A percentile compares a stretch with the other conserved stretches of the same genome.
These are phyloP conservation scores for Aurelia aurita DNA, from an alignment of 30 jellyfish, hydroid and myxozoan species.

Conservation along the genomic window DNA sequence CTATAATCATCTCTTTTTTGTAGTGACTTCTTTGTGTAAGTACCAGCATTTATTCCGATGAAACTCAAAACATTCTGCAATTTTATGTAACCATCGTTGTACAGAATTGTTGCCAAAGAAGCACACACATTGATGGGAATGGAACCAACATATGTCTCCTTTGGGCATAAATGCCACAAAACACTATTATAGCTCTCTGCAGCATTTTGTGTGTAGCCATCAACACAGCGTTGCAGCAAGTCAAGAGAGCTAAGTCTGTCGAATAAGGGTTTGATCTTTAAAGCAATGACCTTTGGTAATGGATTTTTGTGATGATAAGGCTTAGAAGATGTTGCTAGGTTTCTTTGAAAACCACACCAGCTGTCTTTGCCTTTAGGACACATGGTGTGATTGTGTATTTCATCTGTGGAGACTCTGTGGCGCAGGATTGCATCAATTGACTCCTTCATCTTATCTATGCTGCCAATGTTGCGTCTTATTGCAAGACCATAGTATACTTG, in stretches of 20 bases:
- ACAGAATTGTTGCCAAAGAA: not conserved
- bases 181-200: conserved; percentile 8
- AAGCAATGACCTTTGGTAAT: conserved; percentile 15
- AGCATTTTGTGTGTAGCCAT: conserved; percentile 38
- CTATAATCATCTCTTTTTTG: too few relatives aligned
- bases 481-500: conserved; percentile 46
- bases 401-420: conserved; percentile 14
- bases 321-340: not conserved
- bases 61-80: too few relatives aligned
- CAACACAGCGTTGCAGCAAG: conserved; percentile 33
- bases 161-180: conserved; percentile 22
- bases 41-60: too few relatives aligned
- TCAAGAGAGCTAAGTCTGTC: conserved; percentile 1
- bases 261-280: conserved; percentile 10
- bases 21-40: too few relatives aligned
- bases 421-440: not conserved
- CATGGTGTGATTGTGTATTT: not conserved
- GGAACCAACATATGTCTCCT: conserved; percentile 12
- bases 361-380: conserved; percentile 4
- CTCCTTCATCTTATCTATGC: conserved; percentile 5
- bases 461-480: conserved; percentile 29
- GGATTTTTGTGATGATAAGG: conserved; percentile 6
- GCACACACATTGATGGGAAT: conserved; percentile 7
- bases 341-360: conserved; percentile 9
- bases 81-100: conserved; percentile 7